These are phyloP conservation scores for Eristalis tenax DNA, from an alignment of 2,888 invertebrate species.

Conservation along the genomic window DNA sequence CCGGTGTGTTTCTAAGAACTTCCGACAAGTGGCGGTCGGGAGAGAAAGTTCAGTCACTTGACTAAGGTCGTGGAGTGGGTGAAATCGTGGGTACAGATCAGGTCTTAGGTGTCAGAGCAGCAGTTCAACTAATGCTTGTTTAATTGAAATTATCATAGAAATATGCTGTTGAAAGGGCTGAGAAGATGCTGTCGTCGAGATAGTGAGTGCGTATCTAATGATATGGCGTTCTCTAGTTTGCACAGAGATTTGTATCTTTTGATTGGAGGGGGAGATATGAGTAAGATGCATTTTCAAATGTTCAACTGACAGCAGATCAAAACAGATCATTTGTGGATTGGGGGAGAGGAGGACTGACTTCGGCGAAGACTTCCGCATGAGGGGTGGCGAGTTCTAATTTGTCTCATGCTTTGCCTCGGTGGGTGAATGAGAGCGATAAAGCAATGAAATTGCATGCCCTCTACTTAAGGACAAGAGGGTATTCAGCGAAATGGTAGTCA, in stretches of 20 bases:
- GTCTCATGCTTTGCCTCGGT: background rate
- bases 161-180: background rate
- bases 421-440: background rate
- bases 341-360: background rate
- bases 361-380: background rate
- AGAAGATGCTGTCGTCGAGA: background rate
- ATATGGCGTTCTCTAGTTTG: background rate
- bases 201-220: background rate
- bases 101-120: slow-evolving; percentile 27
- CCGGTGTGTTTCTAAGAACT: slow-evolving; percentile 44
- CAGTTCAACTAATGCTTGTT: slow-evolving; percentile 25
- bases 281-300: background rate
- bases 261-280: background rate
- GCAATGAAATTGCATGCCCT: too few relatives aligned
- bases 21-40: slow-evolving; percentile 39
- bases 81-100: slow-evolving; percentile 33
- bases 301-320: background rate
- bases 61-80: slow-evolving; percentile 23
- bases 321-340: background rate
- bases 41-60: slow-evolving; percentile 51
- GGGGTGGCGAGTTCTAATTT: background rate
- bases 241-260: background rate
- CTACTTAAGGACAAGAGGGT: too few relatives aligned
- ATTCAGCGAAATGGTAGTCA: too few relatives aligned
- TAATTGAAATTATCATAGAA: slow-evolving; percentile 29